Percentiles rank a stretch among this genome's conserved stretches.
These are phyloP conservation scores for Python bivittatus DNA, from an alignment of 2,113 vertebrate species.

Conservation along the genomic window DNA sequence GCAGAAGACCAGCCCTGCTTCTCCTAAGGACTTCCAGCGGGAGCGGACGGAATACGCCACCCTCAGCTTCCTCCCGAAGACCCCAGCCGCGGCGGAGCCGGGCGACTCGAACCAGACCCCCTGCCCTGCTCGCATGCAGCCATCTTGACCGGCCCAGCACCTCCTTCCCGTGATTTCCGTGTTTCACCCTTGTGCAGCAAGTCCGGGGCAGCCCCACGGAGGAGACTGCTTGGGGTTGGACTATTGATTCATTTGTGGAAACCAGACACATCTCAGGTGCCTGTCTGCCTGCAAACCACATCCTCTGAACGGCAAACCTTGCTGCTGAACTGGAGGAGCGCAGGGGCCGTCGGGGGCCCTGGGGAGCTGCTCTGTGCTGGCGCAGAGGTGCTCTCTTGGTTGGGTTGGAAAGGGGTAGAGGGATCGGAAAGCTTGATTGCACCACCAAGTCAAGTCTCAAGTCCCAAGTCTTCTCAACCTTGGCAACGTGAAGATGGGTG, in stretches of 20 bases:
- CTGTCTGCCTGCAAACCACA: neutral
- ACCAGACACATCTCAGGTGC: neutral
- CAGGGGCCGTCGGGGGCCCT: neutral
- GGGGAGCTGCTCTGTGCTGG: neutral
- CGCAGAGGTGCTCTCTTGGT: neutral
- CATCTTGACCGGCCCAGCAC: constrained; percentile 16
- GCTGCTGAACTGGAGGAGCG: too few species aligned
- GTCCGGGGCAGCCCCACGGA: neutral
- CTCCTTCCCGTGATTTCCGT: neutral
- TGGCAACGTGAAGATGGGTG: too few species aligned
- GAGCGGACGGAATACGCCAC: constrained; percentile 73
- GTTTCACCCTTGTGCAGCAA: too few species aligned
- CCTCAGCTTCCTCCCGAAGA: constrained; percentile 68
- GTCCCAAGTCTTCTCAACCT: too few species aligned
- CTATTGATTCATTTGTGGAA: neutral
- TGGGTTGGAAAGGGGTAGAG: neutral
- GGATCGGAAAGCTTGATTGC: too few species aligned
- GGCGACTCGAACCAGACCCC: neutral
- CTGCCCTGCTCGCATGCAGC: neutral
- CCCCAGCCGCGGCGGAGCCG: fast-evolving
- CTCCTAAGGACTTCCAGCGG: fast-evolving
- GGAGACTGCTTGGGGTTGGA: neutral
- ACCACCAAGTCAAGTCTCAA: too few species aligned
- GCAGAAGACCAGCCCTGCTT: fast-evolving
- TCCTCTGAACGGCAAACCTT: neutral